Evolutionary conservation across 2,797 vertebrate genomes (phyloP).

Genomic region (Euthynnus affinis): DNA sequence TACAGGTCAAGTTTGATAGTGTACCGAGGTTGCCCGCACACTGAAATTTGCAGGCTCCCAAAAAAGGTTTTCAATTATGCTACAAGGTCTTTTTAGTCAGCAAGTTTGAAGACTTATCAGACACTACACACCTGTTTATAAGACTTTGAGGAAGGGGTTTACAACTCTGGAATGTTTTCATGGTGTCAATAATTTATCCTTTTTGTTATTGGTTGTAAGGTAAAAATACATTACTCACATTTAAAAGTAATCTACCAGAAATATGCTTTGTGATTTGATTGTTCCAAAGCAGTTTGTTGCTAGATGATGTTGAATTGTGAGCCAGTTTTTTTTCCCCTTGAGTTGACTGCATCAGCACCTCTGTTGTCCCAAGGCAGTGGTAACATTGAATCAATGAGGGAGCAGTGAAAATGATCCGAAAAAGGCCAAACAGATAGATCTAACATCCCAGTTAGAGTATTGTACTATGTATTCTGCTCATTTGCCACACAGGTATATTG

Average conservation of each 20-base stretch:
- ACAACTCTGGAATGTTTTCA: neutral
- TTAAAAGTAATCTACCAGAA: neutral
- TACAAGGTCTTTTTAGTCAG: neutral
- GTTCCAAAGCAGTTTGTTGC: neutral
- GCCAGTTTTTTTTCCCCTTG: neutral
- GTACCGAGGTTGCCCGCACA: neutral
- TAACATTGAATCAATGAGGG: constrained; percentile 10
- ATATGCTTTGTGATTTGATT: neutral
- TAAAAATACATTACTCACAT: neutral
- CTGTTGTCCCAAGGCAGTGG: neutral
- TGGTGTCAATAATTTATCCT: neutral
- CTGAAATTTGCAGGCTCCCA: neutral
- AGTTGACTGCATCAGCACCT: neutral
- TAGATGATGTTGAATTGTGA: neutral
- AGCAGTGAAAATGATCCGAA: neutral
- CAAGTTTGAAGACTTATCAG: neutral
- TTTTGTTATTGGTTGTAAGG: neutral
- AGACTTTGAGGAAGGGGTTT: neutral
- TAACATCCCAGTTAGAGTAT: neutral
- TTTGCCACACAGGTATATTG: constrained; percentile 27
- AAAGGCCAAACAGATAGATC: neutral
- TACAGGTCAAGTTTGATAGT: neutral
- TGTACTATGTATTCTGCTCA: neutral
- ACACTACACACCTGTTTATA: neutral
- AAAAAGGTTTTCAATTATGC: neutral